Evolutionary conservation across 2,888 invertebrate genomes (phyloP).

Genomic region (Lasiommata megera): DNA sequence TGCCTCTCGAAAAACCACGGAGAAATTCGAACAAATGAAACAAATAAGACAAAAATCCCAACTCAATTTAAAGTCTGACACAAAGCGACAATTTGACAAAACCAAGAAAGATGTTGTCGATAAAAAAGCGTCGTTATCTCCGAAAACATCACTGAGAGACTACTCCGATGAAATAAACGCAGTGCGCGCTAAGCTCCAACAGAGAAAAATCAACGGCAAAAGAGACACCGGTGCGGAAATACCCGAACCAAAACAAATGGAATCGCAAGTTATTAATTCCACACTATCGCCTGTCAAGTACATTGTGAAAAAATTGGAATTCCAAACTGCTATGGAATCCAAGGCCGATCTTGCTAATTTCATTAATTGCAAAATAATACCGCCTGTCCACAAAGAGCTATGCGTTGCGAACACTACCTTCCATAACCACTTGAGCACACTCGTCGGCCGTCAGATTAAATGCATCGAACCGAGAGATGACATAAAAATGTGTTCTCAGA

Average conservation of each 20-base stretch:
- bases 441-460: conserved; percentile 74
- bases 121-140: conserved; percentile 58
- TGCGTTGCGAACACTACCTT: conserved; percentile 75
- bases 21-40: conserved; percentile 62
- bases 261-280: conserved; percentile 57
- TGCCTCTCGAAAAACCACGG: conserved; percentile 57
- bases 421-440: conserved; percentile 77
- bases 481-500: conserved; percentile 62
- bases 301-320: conserved; percentile 75
- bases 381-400: conserved; percentile 70
- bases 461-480: conserved; percentile 69
- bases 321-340: conserved; percentile 69
- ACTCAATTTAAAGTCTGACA: conserved; percentile 65
- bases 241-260: conserved; percentile 58
- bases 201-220: conserved; percentile 69
- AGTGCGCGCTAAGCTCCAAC: conserved; percentile 74
- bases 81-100: conserved; percentile 65
- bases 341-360: conserved; percentile 65
- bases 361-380: conserved; percentile 71
- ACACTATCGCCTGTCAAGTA: conserved; percentile 73
- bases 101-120: conserved; percentile 63
- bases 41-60: conserved; percentile 75
- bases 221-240: conserved; percentile 57
- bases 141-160: conserved; percentile 65
- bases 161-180: conserved; percentile 76